Percentiles rank a stretch among this genome's conserved stretches.
Conservation (phyloP, 2,888 invertebrate genomes). For the Alloplasta piceator region DNA sequence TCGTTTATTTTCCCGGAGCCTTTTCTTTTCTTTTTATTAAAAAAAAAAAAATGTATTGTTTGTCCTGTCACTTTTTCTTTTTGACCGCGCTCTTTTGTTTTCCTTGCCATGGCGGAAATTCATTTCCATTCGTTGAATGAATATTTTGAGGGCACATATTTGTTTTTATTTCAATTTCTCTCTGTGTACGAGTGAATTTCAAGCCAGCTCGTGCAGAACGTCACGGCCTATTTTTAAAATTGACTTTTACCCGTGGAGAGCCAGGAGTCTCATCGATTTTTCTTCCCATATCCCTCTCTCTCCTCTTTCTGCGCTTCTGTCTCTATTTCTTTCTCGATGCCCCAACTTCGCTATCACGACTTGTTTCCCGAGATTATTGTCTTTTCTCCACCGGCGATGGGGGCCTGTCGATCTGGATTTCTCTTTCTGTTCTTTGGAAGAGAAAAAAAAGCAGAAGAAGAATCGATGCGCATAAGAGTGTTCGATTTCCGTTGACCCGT, state of each 20-base stretch:
- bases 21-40: too few relatives aligned
- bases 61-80: neutral
- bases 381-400: slow-evolving; percentile 27
- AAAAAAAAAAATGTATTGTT: too few relatives aligned
- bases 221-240: slow-evolving; percentile 68
- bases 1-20: slow-evolving; percentile 18
- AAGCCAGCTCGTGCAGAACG: slow-evolving; percentile 71
- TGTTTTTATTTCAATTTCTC: slow-evolving; percentile 76
- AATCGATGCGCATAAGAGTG: neutral
- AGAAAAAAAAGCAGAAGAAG: slow-evolving; percentile 1
- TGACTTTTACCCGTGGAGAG: slow-evolving; percentile 37
- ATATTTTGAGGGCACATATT: slow-evolving; percentile 73
- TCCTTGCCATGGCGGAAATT: slow-evolving; percentile 49
- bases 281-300: slow-evolving; percentile 45
- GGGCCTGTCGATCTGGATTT: slow-evolving; percentile 43
- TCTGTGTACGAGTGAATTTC: slow-evolving; percentile 47
- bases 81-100: neutral
- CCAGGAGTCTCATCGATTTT: slow-evolving; percentile 63
- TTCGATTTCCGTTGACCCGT: neutral
- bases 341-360: slow-evolving; percentile 20
- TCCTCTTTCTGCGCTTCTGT: slow-evolving; percentile 44
- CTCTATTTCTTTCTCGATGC: slow-evolving; percentile 49
- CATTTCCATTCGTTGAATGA: slow-evolving; percentile 76
- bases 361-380: slow-evolving; percentile 52
- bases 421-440: slow-evolving; percentile 1